phyloP scores from a whole-genome alignment of 2,113 vertebrate genomes.

The Dunckerocampus dactyliophorus region DNA sequence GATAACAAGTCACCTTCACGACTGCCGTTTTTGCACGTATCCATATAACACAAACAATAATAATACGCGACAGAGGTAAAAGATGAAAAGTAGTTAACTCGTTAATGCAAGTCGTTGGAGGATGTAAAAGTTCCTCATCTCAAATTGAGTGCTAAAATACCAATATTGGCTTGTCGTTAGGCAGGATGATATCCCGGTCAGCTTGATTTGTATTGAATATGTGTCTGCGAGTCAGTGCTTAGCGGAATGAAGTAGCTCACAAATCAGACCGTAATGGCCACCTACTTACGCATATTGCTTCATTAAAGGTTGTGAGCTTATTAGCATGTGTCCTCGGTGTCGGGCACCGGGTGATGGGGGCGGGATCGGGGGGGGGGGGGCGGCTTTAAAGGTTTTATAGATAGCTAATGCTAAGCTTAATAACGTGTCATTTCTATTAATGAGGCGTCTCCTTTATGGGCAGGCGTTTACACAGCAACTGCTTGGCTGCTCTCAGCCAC shows the following conservation, averaged over 20 bases:
- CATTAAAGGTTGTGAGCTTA: slow-evolving; percentile 99
- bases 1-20: slow-evolving; percentile 4
- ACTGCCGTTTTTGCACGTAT: slow-evolving; percentile 1
- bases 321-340: slow-evolving; percentile 98
- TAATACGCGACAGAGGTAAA: not conserved
- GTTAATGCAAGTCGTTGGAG: not conserved
- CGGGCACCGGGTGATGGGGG: slow-evolving; percentile 75
- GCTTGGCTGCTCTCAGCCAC: too few species aligned
- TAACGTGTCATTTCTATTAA: slow-evolving; percentile 87
- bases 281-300: slow-evolving; percentile 99
- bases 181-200: slow-evolving; percentile 86
- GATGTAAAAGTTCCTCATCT: slow-evolving; percentile 72
- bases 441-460: slow-evolving; percentile 74
- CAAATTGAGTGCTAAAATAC: slow-evolving; percentile 85
- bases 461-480: slow-evolving; percentile 67
- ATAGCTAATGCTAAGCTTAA: slow-evolving; percentile 93
- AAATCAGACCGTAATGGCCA: slow-evolving; percentile 98
- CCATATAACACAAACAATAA: not conserved
- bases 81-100: not conserved
- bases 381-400: slow-evolving; percentile 98
- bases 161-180: slow-evolving; percentile 86
- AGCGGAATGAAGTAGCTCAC: slow-evolving; percentile 95
- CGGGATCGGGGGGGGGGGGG: slow-evolving; percentile 73
- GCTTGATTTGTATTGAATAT: slow-evolving; percentile 97
- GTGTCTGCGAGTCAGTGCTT: slow-evolving; percentile 88